phyloP scores from a whole-genome alignment of 2,113 vertebrate species.

The Gopherus evgoodei region DNA sequence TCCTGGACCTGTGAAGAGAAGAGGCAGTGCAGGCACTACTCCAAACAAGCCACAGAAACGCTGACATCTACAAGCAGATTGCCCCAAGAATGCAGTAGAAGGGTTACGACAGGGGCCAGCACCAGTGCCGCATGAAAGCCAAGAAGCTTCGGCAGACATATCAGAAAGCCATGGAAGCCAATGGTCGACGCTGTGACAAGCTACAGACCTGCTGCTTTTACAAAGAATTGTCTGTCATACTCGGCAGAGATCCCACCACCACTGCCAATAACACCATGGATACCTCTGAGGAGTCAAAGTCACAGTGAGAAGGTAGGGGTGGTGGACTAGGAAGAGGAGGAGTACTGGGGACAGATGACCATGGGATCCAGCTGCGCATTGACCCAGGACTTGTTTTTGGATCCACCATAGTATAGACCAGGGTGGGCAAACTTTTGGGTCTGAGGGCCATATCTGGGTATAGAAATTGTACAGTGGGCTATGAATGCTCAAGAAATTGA shows the following conservation, averaged over 20 bases:
- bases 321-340: not conserved
- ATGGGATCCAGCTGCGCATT: not conserved
- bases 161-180: not conserved
- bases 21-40: not conserved
- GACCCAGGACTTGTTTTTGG: not conserved
- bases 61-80: not conserved
- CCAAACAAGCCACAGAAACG: not conserved
- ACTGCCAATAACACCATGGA: not conserved
- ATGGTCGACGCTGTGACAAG: not conserved
- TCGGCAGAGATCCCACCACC: not conserved
- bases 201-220: not conserved
- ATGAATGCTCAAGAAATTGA: no score
- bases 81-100: not conserved
- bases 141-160: not conserved
- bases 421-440: no score
- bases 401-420: not conserved
- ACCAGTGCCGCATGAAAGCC: not conserved
- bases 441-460: no score
- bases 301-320: not conserved
- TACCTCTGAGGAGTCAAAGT: not conserved
- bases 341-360: not conserved
- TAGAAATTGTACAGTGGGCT: no score
- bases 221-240: not conserved
- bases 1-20: not conserved
- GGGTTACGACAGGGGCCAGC: not conserved